Evolutionary conservation across 2,113 vertebrate genomes (phyloP), one percentile per base, ranked within the genome.

Genomic region (Irena cyanogastra): DNA sequence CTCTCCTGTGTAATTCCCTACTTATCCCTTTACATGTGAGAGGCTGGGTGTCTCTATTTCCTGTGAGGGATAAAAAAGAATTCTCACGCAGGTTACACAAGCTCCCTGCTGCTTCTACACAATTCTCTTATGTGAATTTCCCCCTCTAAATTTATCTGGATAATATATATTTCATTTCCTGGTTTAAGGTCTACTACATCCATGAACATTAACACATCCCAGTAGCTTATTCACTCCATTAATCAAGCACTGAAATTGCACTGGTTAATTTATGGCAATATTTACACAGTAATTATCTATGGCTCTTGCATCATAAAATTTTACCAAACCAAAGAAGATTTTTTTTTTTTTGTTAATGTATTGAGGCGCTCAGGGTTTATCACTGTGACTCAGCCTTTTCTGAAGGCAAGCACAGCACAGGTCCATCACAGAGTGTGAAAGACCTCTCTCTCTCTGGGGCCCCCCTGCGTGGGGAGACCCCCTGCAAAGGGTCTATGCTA

Each of bases 241-340:
- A 95, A 93, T 93, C 94, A 93, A 93, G 80, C 21, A 68, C 42
- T 85, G 56, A 89, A 87, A 90, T 35, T 72, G 47, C 41, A 19
- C 49, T 50, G 49, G 50, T 89, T 94, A 89, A 93, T 89, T 95
- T 75, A 94, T 78, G 64, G 57, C 66, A 93, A 68, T 94, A 93
- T 93, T 97, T 94, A 87, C 41, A 60, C 44, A 64, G 61, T 60
- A 71, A 87, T 82, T 91, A 82, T 24, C 65, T 87, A 53, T n/a
- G 16, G 13, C 20, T 49, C 75, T 65, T 35, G 81, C 87, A 83
- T 64, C 61, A 65, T 47, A 31, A 82, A 72, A 76, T 79, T 49
- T 68, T 78, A 79, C 69, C 59, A 78, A 53, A 49, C 14, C 26
- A 41, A 52, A 84, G 13, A 45, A 50, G 13, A 4, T 44, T 78